Evolutionary conservation across 2,797 vertebrate species (phyloP).

Genomic region (Pseudochromis fuscus): DNA sequence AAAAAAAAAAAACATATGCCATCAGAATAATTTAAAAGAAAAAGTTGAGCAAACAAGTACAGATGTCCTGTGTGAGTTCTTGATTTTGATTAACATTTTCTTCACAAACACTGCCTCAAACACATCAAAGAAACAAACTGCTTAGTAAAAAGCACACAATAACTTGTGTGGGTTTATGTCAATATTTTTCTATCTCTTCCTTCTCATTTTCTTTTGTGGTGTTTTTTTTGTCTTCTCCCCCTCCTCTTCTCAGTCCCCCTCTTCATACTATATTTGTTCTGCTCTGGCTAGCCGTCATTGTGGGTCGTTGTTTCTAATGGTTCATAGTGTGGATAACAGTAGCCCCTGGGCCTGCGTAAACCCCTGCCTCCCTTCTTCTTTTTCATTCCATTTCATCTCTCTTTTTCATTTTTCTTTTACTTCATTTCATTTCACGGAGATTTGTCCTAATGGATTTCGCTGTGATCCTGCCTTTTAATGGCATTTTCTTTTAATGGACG

Average conservation of each 20-base stretch:
- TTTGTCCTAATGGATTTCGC: conserved; percentile 82
- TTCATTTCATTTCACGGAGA: conserved; percentile 82
- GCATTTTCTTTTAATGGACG: conserved; percentile 72
- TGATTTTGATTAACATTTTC: no score
- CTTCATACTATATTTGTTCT: conserved; percentile 45
- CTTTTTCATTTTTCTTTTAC: conserved; percentile 73
- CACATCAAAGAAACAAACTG: conserved; percentile 1
- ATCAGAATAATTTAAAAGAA: no score
- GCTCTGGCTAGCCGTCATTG: conserved; percentile 55
- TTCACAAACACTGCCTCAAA: not conserved
- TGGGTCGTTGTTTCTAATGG: conserved; percentile 64
- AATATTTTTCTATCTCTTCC: not conserved
- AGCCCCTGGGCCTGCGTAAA: conserved; percentile 61
- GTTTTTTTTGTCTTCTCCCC: conserved; percentile 29
- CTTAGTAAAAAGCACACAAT: not conserved
- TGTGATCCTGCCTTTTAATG: conserved; percentile 73
- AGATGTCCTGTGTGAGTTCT: no score
- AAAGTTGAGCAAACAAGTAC: no score
- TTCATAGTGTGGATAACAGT: conserved; percentile 64
- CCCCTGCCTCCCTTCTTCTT: conserved; percentile 35
- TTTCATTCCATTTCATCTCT: conserved; percentile 72
- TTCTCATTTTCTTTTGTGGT: conserved; percentile 11
- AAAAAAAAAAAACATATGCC: no score
- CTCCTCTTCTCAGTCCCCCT: conserved; percentile 6
- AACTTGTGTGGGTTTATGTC: conserved; percentile 9